Conservation (phyloP, 2,888 invertebrate genomes). For the Clitarchus hookeri region DNA sequence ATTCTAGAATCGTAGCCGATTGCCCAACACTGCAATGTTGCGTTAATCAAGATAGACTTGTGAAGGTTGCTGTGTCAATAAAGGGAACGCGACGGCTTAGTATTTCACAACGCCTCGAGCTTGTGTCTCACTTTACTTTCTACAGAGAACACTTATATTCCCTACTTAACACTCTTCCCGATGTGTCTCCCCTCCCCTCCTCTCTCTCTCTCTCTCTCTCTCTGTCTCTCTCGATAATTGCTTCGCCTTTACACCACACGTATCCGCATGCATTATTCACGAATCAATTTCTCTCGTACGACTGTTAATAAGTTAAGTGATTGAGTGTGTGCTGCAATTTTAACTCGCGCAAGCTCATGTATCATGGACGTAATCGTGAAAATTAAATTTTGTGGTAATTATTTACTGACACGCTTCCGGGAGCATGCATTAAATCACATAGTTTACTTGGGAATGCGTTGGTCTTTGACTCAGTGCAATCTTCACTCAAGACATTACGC, state of each 20-base stretch:
- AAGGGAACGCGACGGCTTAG: neutral
- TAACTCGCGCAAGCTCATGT: neutral
- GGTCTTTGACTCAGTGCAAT: no score
- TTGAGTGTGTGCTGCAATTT: neutral
- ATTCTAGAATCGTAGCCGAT: no score
- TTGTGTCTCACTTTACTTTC: neutral
- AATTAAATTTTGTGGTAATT: neutral
- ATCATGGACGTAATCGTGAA: neutral
- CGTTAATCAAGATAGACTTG: no score
- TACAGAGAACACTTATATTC: neutral
- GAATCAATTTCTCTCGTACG: neutral
- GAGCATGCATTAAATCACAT: neutral
- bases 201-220: no score
- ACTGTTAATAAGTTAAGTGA: neutral
- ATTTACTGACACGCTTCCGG: neutral
- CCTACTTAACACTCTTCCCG: neutral
- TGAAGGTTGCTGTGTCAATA: neutral
- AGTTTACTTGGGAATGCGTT: neutral
- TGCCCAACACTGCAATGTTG: no score
- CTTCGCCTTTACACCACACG: neutral
- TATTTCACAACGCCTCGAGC: neutral
- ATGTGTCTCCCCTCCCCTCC: neutral
- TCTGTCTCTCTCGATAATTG: neutral
- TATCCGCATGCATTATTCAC: neutral
- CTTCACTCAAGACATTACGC: no score